Base-by-base conservation (phyloP, 2,113 vertebrate genomes). In the Spheniscus mendiculus region DNA sequence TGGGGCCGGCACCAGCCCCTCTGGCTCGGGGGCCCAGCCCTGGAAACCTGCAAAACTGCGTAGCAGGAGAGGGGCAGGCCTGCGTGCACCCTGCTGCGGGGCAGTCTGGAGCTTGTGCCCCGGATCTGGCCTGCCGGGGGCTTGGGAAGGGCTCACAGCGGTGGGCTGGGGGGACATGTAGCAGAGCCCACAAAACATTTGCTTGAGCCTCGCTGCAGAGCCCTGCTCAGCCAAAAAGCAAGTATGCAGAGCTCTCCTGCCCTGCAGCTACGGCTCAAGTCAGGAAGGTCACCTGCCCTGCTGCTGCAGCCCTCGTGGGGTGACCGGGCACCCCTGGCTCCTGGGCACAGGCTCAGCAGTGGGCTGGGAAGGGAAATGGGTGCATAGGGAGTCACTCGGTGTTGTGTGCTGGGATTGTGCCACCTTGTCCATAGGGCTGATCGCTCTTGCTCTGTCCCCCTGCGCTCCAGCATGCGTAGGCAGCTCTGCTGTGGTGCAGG, bases 121-220 rank as follows among this genome's bases (percentile, higher is more conserved):
- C 1, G 1, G 2, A 3, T 36, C 34, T 53, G 40, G 36, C 36
- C 27, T 0, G 0, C 4, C 1, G 2, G 44, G 27, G 13, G 8
- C 11, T 91, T 67, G 80, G 69, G 36, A 90, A 73, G 2, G 19
- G 83, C 45, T 77, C 9, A 5, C 34, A 77, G 69, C 30, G 84
- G 45, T 0, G 0, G 36, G 32, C 36, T 70, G 42, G 3, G 14
- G 32, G 32, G 1, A 76, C 21, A 1, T 8, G 36, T 38, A 84
- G 47, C 65, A 91, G 27, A 93, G 13, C 16, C 44, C 36, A 49
- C 19, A 72, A 55, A 63, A n/a, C 4, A 11, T 21, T 76, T 52
- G 47, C 27, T 40, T 38, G 9, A 59, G 61, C 66, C 45, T 61
- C 12, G 5, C 32, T 79, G 77, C 59, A 94, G 65, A 78, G 42